phyloP scores from a whole-genome alignment of 2,113 vertebrate species.

The Recurvirostra avosetta region DNA sequence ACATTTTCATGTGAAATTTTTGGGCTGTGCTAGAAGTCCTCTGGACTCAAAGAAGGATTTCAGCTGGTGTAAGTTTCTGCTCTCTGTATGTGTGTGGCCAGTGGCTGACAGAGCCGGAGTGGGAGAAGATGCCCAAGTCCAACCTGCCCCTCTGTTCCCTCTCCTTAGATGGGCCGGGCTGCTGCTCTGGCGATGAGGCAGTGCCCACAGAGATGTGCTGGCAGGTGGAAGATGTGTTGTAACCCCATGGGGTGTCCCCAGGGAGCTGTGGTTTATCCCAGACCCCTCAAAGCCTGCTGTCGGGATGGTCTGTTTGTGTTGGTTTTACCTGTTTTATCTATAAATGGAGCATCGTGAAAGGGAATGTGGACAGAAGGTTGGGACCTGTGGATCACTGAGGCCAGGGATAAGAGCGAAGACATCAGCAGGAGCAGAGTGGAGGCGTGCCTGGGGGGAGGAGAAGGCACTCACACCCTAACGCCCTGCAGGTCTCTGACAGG shows the following conservation, averaged over 20 bases:
- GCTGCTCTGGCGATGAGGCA: fast-evolving
- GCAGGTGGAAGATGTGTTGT: not conserved
- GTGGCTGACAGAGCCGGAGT: not conserved
- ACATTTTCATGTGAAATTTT: not conserved
- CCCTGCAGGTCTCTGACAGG: not conserved
- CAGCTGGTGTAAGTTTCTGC: not conserved
- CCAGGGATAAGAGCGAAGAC: not conserved
- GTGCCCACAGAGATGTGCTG: not conserved
- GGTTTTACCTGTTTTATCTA: not conserved
- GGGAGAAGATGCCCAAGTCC: not conserved
- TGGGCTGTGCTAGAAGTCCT: not conserved
- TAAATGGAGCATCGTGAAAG: not conserved
- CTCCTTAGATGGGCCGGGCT: not conserved
- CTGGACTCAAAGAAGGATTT: not conserved
- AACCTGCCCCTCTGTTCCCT: not conserved
- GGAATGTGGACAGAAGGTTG: not conserved
- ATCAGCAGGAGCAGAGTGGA: not conserved
- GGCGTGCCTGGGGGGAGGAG: fast-evolving
- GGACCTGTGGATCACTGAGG: not conserved
- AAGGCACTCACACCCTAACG: not conserved
- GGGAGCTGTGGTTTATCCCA: not conserved
- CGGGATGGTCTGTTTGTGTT: not conserved
- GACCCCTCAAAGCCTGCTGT: not conserved
- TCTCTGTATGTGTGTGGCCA: fast-evolving
- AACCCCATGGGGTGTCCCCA: not conserved